Evolutionary conservation across 1,140 invertebrate species (phyloP).

Genomic region (Lerema accius): DNA sequence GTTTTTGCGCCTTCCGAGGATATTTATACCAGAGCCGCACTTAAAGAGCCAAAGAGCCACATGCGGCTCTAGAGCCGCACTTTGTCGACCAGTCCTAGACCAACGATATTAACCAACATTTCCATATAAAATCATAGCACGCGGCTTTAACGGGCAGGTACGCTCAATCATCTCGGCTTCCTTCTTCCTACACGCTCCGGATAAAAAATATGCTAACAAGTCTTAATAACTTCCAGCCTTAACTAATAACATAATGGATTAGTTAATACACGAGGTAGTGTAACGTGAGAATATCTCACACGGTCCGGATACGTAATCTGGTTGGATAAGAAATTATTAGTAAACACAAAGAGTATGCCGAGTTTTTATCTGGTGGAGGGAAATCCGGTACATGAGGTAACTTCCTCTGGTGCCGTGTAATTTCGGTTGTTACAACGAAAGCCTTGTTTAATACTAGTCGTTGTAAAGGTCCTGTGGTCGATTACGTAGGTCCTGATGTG

Average conservation of each 20-base stretch:
- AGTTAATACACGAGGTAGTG: conserved; percentile 15
- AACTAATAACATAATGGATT: conserved; percentile 32
- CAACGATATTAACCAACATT: background rate
- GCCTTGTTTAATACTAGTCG: background rate
- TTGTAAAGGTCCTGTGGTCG: no score
- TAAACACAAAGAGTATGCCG: conserved; percentile 4
- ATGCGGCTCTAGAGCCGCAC: no score
- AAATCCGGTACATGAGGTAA: conserved; percentile 24
- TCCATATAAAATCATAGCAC: background rate
- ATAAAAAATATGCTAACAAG: conserved; percentile 14
- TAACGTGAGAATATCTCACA: conserved; percentile 28
- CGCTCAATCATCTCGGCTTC: background rate
- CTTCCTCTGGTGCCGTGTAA: conserved; percentile 1
- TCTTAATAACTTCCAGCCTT: conserved; percentile 1
- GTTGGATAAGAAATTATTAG: conserved; percentile 27
- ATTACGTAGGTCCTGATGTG: no score
- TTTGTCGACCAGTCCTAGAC: background rate
- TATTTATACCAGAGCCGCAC: no score
- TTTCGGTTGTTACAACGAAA: background rate
- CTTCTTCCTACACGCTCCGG: background rate
- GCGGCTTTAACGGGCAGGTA: background rate
- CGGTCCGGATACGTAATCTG: conserved; percentile 19
- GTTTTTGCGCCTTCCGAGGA: no score
- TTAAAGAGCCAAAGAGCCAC: no score
- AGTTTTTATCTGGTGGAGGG: conserved; percentile 16